These are phyloP conservation scores for Zaprionus nigranus DNA, from an alignment of 1,140 invertebrate genomes.

Conservation along the genomic window DNA sequence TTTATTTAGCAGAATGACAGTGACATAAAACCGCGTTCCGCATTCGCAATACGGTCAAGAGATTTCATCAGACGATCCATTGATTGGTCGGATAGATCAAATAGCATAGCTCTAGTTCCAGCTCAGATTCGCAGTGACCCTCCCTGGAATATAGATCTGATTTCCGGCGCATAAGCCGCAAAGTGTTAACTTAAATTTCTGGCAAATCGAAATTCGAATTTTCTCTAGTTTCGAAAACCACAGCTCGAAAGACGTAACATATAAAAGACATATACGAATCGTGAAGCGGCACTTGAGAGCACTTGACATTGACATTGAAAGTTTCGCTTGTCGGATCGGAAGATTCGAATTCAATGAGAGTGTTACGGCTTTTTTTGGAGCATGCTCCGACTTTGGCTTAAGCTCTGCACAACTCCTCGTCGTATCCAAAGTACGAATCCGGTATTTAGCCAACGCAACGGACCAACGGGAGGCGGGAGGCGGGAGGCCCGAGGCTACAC, in stretches of 20 bases:
- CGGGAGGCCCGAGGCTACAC: conserved; percentile 44
- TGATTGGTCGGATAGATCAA: conserved; percentile 7
- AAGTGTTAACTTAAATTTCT: conserved; percentile 48
- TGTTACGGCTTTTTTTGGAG: conserved; percentile 10
- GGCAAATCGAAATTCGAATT: conserved; percentile 8
- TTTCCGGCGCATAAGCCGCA: conserved; percentile 66
- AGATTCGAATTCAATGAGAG: conserved; percentile 50
- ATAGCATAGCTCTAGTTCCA: conserved; percentile 33
- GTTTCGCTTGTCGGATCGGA: conserved; percentile 59
- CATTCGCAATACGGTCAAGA: conserved; percentile 35
- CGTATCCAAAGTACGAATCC: conserved; percentile 24
- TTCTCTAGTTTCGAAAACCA: conserved; percentile 14
- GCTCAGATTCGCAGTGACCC: conserved; percentile 55
- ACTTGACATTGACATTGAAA: conserved; percentile 82
- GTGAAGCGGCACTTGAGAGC: conserved; percentile 5
- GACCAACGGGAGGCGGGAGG: conserved; percentile 13
- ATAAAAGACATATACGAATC: conserved; percentile 29
- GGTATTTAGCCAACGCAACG: conserved; percentile 48
- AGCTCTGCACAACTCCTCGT: conserved; percentile 21
- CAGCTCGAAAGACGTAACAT: conserved; percentile 17
- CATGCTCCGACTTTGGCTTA: neutral
- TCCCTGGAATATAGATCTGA: too few species aligned
- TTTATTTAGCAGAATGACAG: neutral
- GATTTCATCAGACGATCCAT: conserved; percentile 62
- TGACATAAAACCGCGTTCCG: conserved; percentile 23